A percentile compares a stretch with the other conserved stretches of the same genome.
phyloP scores from a whole-genome alignment of 2,888 invertebrate genomes.

The Prenolepis imparis region DNA sequence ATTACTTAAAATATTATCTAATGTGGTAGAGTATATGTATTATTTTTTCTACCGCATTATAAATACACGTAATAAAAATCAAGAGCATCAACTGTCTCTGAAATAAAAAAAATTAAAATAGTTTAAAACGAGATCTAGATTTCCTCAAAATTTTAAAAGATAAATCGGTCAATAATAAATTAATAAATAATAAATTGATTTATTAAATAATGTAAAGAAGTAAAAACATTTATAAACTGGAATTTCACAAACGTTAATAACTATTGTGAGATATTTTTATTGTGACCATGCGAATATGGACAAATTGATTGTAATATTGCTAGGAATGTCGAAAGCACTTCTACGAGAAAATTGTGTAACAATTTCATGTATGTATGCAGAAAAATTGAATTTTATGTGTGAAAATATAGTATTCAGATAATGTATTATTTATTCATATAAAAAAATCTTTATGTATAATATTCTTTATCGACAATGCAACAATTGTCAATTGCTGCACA shows the following conservation, averaged over 20 bases:
- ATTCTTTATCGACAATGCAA: background rate
- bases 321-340: background rate
- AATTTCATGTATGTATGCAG: background rate
- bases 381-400: background rate
- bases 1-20: background rate
- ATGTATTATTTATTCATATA: background rate
- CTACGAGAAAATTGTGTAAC: background rate
- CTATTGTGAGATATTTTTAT: background rate
- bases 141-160: background rate
- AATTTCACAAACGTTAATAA: background rate
- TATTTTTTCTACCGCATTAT: background rate
- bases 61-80: background rate
- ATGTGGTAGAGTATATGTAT: background rate
- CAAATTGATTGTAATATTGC: background rate
- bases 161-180: background rate
- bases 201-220: no score
- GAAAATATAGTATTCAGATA: background rate
- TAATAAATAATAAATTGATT: background rate
- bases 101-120: background rate
- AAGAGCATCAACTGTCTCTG: background rate
- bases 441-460: background rate
- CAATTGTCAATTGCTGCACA: background rate
- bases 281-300: background rate
- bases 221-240: background rate
- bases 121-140: background rate